Percentiles rank a stretch among this genome's conserved stretches.
Evolutionary conservation across 2,797 vertebrate genomes (phyloP).

Genomic region (Acestrorhynchus altus): DNA sequence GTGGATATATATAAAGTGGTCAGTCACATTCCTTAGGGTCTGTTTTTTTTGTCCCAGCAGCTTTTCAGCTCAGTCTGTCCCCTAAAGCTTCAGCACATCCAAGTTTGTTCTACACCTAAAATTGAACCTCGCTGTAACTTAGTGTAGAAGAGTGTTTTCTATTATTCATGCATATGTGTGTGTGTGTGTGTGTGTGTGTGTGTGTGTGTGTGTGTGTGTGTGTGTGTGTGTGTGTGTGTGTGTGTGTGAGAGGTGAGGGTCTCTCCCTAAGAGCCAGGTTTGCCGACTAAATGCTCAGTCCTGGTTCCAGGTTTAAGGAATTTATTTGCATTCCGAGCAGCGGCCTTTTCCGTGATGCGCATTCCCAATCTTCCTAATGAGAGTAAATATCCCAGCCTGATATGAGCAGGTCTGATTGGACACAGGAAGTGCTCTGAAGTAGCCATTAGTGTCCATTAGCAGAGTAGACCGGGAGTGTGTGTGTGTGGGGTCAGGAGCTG

Average conservation of each 20-base stretch:
- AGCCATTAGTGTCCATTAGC: constrained; percentile 11
- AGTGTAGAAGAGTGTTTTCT: background rate
- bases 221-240: background rate
- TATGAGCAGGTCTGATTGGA: constrained; percentile 8
- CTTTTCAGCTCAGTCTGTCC: background rate
- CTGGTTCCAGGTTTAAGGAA: background rate
- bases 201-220: background rate
- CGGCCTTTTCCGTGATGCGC: background rate
- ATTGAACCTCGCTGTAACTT: background rate
- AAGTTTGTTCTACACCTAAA: background rate
- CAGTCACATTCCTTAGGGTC: too few species aligned
- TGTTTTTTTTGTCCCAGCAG: background rate
- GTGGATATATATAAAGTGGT: too few species aligned
- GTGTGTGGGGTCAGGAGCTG: background rate
- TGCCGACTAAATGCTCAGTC: background rate
- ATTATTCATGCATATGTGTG: background rate
- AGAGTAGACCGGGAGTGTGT: background rate
- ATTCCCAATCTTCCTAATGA: constrained; percentile 4
- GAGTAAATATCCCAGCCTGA: background rate
- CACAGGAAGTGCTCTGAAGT: constrained; percentile 5
- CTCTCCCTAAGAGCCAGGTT: background rate
- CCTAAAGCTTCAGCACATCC: background rate
- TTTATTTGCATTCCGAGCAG: background rate
- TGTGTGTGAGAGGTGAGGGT: too few species aligned
- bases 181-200: background rate